Evolutionary conservation across 2,888 invertebrate species (phyloP), one percentile per base, ranked within the genome.

Genomic region (Acheta domesticus): DNA sequence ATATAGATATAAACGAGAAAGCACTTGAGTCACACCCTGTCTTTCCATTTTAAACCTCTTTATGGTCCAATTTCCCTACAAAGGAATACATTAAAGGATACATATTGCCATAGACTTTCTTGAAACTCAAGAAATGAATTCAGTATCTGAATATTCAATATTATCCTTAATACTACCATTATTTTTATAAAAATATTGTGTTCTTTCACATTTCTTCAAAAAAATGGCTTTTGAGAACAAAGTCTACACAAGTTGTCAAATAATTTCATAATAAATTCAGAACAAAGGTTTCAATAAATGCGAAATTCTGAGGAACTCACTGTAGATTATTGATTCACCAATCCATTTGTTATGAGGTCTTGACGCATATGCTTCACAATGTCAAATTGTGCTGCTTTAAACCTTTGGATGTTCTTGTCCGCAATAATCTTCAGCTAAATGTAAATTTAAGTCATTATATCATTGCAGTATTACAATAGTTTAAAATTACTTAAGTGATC

Each of bases 1-100:
- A 99, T 98, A 85, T 96, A 99, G n/a, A 79, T 98, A 98, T 0
- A 99, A 89, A 12, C 99, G 91, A 75, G 97, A 97, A 19, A 99
- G 89, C 0, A 98, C 97, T 88, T 98, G 98, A 0, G 99, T 99
- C 0, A 99, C 98, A 1, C 99, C 99, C 82, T 96, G 94, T 80
- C 99, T 91, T 87, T 99, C 98, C 99, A 99, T 99, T 89, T 95
- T 94, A 86, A 99, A 99, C 86, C 99, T 91, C 88, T 98, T 98
- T 81, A 99, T 98, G 0, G 95, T 96, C 99, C 99, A 99, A 87
- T 99, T 99, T n/a, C 97, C 95, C 93, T 94, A 48, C 12, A n/a
- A 74, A 74, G 36, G n/a, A 75, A 14, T 75, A 8, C 19, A 76
- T 16, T 19, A 77, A 75, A 50, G n/a, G 74, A 50, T 76, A 75